Percentiles rank a stretch among this genome's conserved stretches.
Conservation (phyloP, 2,888 invertebrate genomes). For the Trichopoda pennipes region DNA sequence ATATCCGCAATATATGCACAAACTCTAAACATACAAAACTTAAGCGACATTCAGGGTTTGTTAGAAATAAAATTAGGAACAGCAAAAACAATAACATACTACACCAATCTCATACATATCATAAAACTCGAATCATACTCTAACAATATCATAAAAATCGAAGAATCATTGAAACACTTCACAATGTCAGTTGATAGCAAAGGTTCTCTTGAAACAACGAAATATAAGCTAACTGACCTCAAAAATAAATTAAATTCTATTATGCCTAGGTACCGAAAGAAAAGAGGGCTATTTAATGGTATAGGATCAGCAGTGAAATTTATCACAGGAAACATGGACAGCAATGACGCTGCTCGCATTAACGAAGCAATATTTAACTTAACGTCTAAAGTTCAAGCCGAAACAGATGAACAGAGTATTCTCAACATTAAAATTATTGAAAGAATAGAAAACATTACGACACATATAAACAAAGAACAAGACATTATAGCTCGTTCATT, state of each 20-base stretch:
- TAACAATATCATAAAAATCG: constrained; percentile 19
- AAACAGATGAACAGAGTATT: background rate
- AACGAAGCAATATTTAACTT: background rate
- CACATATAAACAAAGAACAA: constrained; percentile 6
- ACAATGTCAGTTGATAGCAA: no score
- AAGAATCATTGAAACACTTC: constrained; percentile 11
- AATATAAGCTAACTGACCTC: no score
- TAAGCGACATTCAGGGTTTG: no score
- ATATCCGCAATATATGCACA: no score
- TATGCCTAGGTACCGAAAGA: no score
- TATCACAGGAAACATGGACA: background rate
- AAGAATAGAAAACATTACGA: constrained; percentile 18
- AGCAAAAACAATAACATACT: constrained; percentile 14
- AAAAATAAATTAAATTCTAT: no score
- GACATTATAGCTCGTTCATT: constrained; percentile 25
- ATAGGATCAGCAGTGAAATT: no score
- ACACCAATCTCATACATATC: constrained; percentile 20
- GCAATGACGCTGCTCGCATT: background rate
- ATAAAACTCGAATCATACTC: constrained; percentile 10
- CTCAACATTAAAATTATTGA: background rate
- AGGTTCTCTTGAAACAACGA: no score
- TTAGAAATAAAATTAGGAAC: constrained; percentile 21
- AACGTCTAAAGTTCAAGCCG: background rate
- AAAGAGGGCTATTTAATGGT: no score
- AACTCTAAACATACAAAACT: no score